phyloP scores from a whole-genome alignment of 2,113 vertebrate genomes.

The Albula glossodonta region DNA sequence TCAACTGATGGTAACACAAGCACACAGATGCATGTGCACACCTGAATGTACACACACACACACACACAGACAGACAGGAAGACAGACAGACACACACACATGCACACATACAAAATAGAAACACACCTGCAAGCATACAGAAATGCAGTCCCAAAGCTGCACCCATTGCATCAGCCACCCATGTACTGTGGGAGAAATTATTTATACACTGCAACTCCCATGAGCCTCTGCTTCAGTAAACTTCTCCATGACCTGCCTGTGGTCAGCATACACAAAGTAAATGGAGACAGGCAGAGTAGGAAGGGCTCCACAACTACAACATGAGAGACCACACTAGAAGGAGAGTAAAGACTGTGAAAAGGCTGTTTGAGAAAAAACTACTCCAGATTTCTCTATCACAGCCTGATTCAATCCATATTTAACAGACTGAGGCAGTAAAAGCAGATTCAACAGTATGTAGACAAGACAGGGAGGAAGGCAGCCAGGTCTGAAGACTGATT shows the following conservation, averaged over 20 bases:
- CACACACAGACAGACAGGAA: background rate
- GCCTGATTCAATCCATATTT: background rate
- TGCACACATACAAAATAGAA: background rate
- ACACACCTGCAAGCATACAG: background rate
- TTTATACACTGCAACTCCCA: constrained; percentile 26
- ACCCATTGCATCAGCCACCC: constrained; percentile 11
- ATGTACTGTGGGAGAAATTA: background rate
- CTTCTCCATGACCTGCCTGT: constrained; percentile 4
- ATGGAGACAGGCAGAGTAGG: background rate
- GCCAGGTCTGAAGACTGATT: background rate
- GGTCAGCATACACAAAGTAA: background rate
- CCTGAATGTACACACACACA: background rate
- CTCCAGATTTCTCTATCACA: background rate
- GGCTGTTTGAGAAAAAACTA: background rate
- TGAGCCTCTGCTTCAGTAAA: constrained; percentile 22
- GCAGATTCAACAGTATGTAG: background rate
- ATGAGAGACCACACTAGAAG: background rate
- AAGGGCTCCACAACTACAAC: background rate
- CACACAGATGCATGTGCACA: background rate
- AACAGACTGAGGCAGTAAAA: background rate
- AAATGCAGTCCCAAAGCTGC: constrained; percentile 24
- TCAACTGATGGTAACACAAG: background rate
- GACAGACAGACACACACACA: background rate
- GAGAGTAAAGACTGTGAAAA: background rate
- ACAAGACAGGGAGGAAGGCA: background rate